Evolutionary conservation across 2,113 vertebrate species (phyloP), one percentile per base, ranked within the genome.

Genomic region (Columbina picui): DNA sequence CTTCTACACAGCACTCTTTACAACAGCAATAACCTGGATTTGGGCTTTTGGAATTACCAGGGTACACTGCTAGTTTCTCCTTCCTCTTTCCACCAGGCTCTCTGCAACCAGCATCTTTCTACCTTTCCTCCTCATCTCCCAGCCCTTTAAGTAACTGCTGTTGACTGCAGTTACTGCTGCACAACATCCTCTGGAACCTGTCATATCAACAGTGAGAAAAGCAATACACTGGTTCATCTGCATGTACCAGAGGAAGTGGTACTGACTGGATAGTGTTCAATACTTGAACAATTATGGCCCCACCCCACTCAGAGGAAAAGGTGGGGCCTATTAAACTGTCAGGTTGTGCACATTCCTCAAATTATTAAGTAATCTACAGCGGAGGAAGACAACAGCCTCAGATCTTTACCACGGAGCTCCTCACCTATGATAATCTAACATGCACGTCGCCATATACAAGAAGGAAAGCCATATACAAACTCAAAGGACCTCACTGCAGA

Each of bases 361-460:
- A 20, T 39, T 14, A 86, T 47, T 78, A 67, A n/a, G 38, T 67
- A 39, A 59, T 5, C 43, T 56, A 8, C 1, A 14, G 38, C 5
- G 3, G 69, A 69, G 87, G 41, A 78, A 67, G 18, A 32, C 7
- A 34, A 59, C 10, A 63, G 22, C 41, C 38, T 91, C 78, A 90
- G 14, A 53, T 49, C 53, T 84, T 49, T 26, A 68, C 67, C 38
- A 13, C 2, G 9, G 36, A 74, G 32, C 10, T 68, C 25, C 76
- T 39, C 1, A 2, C 12, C 30, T 68, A 14, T 3, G 19, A 38
- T 34, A 45, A 61, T 15, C 22, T 56, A 76, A 68, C 4, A 20
- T 3, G 21, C 2, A 6, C 0, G 0, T 36, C 26, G 52, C 14
- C 10, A 16, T 19, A 55, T 14, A 34, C 4, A 43, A 36, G 49